Evolutionary conservation across 1,140 invertebrate species (phyloP), one percentile per base, ranked within the genome.

Genomic region (Hypsibius dujardini): DNA sequence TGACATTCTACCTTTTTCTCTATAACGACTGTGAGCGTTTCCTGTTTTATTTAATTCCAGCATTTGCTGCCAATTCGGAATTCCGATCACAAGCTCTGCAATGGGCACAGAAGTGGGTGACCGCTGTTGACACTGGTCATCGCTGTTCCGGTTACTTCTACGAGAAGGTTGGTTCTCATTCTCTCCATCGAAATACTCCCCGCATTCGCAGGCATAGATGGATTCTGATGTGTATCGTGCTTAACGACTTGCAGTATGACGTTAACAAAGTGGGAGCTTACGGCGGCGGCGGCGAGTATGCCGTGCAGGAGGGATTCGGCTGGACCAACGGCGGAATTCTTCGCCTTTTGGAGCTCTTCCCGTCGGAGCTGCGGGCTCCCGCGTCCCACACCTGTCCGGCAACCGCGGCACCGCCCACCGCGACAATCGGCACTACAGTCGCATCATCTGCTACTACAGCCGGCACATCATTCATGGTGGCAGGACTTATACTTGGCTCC

Each of bases 221-320:
- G 28, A 28, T 28, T 28, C 28, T 28, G 28, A 28, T 56, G 50
- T 12, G n/a, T 56, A n/a, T 7, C 7, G n/a, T 56, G 50, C 50
- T 12, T 56, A 56, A 56, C n/a, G 7, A 56, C n/a, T 12, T 12
- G 50, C 28, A 28, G 28, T 28, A 28, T 28, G 28, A 28, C 28
- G 28, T 28, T 28, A 28, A 28, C 28, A 28, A 7, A 56, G 50
- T 12, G 7, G 7, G 50, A 56, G n/a, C 7, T 7, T 56, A 56
- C n/a, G 50, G 50, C 50, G 50, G 50, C n/a, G 50, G 50, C n/a
- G 50, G 50, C 7, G 50, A 56, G 50, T 56, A 56, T 56, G n/a
- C n/a, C 50, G 50, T 56, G 7, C 50, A 56, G n/a, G 50, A 56
- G n/a, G 50, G 50, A 12, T 56, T 56, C 50, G 50, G 50, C 7